phyloP scores from a whole-genome alignment of 2,888 invertebrate genomes.

The Ecdyonurus torrentis region DNA sequence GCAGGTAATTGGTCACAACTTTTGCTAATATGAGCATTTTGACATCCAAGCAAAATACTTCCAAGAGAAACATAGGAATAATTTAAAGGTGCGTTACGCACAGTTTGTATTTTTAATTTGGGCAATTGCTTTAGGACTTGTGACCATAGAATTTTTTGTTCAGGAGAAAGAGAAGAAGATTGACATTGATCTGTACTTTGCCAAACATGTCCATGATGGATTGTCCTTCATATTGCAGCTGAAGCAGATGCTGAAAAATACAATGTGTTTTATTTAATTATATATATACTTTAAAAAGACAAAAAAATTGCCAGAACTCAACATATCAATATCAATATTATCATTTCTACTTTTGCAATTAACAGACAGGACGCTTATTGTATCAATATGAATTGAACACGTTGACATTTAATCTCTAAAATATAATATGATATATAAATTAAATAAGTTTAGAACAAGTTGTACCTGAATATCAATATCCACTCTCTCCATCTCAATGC shows the following conservation, averaged over 20 bases:
- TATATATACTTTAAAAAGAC: too few species aligned
- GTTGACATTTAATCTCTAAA: too few species aligned
- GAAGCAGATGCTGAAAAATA: constrained; percentile 45
- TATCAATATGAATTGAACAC: neutral
- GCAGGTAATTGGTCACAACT: too few species aligned
- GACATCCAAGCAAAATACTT: too few species aligned
- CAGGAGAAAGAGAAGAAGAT: constrained; percentile 51
- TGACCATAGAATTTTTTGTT: constrained; percentile 62
- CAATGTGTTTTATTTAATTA: too few species aligned
- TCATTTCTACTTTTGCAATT: too few species aligned
- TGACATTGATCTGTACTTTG: constrained; percentile 62
- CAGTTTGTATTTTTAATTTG: too few species aligned
- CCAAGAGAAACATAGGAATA: too few species aligned
- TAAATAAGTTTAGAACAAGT: neutral
- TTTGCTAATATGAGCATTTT: too few species aligned
- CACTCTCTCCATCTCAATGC: constrained; percentile 54
- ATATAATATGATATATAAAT: neutral
- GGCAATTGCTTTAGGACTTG: constrained; percentile 31
- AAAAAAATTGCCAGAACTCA: too few species aligned
- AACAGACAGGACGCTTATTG: neutral
- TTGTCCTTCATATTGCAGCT: constrained; percentile 59
- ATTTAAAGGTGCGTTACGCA: too few species aligned
- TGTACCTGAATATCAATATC: constrained; percentile 44
- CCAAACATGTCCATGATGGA: constrained; percentile 61
- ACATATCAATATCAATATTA: too few species aligned